phyloP scores from a whole-genome alignment of 2,888 invertebrate species.

The Allophyes oxyacanthae region DNA sequence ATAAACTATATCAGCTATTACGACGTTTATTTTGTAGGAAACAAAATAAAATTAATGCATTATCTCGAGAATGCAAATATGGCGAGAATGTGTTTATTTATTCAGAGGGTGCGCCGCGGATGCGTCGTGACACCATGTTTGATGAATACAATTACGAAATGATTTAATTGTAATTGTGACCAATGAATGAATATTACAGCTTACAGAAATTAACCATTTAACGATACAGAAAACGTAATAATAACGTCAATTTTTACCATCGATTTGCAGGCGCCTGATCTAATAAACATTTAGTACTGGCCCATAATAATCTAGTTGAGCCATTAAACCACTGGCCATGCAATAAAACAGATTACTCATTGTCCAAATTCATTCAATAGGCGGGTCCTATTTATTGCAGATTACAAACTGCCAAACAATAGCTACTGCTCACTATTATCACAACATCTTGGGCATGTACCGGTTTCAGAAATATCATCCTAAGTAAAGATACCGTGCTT shows the following conservation, averaged over 20 bases:
- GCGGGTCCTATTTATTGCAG: slow-evolving; percentile 3
- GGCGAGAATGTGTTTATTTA: slow-evolving; percentile 49
- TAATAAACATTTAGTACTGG: neutral
- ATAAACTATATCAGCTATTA: slow-evolving; percentile 23
- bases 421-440: slow-evolving; percentile 9
- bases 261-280: too few species aligned
- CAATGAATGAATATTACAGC: slow-evolving; percentile 6
- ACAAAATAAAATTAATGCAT: slow-evolving; percentile 37
- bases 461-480: slow-evolving; percentile 27
- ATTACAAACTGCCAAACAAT: slow-evolving; percentile 28
- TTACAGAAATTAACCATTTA: too few species aligned
- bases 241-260: too few species aligned
- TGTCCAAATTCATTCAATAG: slow-evolving; percentile 22
- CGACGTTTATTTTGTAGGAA: slow-evolving; percentile 26
- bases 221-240: too few species aligned
- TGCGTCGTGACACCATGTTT: slow-evolving; percentile 29
- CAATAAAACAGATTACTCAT: slow-evolving; percentile 13
- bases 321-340: neutral
- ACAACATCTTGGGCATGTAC: slow-evolving; percentile 9
- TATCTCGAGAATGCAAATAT: slow-evolving; percentile 50
- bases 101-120: slow-evolving; percentile 23
- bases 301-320: neutral
- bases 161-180: slow-evolving; percentile 12
- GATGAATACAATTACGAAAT: slow-evolving; percentile 16
- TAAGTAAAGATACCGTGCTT: slow-evolving; percentile 26